Evolutionary conservation across 2,888 invertebrate genomes (phyloP), one percentile per base, ranked within the genome.

Genomic region (Camptogramma bilineatum): DNA sequence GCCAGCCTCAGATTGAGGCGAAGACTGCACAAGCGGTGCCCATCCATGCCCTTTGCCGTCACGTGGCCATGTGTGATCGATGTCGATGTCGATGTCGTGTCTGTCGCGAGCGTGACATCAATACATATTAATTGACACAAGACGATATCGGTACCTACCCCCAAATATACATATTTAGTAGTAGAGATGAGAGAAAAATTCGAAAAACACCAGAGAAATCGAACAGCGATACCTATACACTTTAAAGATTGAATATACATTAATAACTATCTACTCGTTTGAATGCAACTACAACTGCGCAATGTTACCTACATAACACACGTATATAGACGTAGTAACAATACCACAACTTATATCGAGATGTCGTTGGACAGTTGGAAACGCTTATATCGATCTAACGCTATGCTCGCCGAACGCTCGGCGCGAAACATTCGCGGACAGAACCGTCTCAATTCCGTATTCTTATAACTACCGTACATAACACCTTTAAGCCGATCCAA

Each of bases 231-330:
- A 85, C 82, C 84, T 89, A 87, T 78, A 81, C 77, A 82, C 78
- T 80, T 85, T 83, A 86, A 87, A 90, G 87, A 90, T 90, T 87
- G 90, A 90, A 90, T 90, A 73, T 82, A 88, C 81, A 81, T 85
- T 82, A 86, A 80, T 79, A 85, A 84, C 88, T 90, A 91, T 74
- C 88, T 90, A 91, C 85, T 77, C 63, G 64, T 68, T 69, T 76
- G 78, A 86, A 89, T 86, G 85, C 83, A 58, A 80, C 88, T 87
- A 88, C 74, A 71, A 73, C 79, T 76, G 87, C 84, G 79, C 73
- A 83, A 83, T 82, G 85, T 83, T 84, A 88, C 86, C 90, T 90
- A 90, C 88, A 87, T 88, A 89, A 89, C 89, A 86, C 87, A 83
- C 87, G 86, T 84, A 82, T 78, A 78, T 76, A 78, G 78, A 78